Evolutionary conservation across 2,113 vertebrate genomes (phyloP).

Genomic region (Psittacula cyanocephala): DNA sequence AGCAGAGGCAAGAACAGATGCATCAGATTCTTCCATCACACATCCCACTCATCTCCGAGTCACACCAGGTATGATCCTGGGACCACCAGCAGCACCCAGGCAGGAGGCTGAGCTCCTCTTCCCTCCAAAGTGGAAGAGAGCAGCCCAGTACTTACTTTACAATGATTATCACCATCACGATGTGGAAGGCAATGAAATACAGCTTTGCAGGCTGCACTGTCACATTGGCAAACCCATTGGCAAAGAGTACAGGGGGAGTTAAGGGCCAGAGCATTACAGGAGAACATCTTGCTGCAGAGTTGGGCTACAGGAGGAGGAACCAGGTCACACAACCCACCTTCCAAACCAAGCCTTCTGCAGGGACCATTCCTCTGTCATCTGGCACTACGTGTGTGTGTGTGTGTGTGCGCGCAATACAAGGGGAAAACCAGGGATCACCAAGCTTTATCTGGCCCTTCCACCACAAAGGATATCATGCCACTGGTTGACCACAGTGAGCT

Average conservation of each 20-base stretch:
- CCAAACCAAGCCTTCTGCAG: not conserved
- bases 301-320: not conserved
- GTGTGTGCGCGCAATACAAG: fast-evolving
- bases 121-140: fast-evolving
- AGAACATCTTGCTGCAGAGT: not conserved
- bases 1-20: not conserved
- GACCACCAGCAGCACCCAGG: not conserved
- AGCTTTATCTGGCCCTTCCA: not conserved
- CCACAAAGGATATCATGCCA: conserved; percentile 93
- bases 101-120: not conserved
- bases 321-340: not conserved
- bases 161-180: conserved; percentile 90
- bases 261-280: conserved; percentile 59
- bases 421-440: not conserved
- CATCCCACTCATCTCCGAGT: not conserved
- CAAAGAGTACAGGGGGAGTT: conserved; percentile 78
- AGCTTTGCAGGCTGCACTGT: conserved; percentile 82
- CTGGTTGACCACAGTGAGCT: conserved; percentile 95
- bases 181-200: conserved; percentile 91
- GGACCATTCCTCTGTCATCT: not conserved
- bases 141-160: conserved; percentile 82
- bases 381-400: fast-evolving
- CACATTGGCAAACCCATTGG: conserved; percentile 82
- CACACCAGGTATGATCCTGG: not conserved
- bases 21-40: not conserved